These are phyloP conservation scores for Otis tarda DNA, from an alignment of 2,113 vertebrate species.

Conservation along the genomic window DNA sequence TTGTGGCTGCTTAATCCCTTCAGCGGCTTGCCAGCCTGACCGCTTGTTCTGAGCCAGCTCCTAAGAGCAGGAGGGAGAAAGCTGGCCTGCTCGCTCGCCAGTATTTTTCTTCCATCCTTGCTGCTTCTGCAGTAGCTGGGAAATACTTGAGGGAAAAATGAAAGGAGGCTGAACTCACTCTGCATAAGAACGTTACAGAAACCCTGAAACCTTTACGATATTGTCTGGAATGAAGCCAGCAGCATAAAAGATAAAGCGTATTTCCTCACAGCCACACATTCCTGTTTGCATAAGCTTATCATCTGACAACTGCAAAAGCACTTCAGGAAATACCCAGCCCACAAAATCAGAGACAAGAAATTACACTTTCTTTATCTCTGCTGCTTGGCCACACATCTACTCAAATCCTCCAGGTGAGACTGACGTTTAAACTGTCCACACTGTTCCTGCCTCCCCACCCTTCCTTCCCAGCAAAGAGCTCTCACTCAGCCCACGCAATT, in stretches of 20 bases:
- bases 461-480: neutral
- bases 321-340: neutral
- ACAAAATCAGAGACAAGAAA: neutral
- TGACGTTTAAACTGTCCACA: no score
- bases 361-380: neutral
- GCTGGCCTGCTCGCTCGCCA: fast-evolving
- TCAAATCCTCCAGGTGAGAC: neutral
- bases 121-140: neutral
- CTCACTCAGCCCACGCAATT: neutral
- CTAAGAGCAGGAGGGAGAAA: neutral
- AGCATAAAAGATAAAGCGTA: neutral
- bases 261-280: neutral
- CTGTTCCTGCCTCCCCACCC: neutral
- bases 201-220: neutral
- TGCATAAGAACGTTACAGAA: neutral
- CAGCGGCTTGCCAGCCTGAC: neutral
- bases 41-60: neutral
- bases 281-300: neutral
- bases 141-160: neutral
- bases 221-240: neutral
- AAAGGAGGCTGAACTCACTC: neutral
- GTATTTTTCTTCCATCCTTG: neutral
- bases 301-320: neutral
- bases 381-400: no score
- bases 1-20: neutral